These are phyloP conservation scores for Glomeris maerens DNA, from an alignment of 1,140 invertebrate species.

Conservation along the genomic window DNA sequence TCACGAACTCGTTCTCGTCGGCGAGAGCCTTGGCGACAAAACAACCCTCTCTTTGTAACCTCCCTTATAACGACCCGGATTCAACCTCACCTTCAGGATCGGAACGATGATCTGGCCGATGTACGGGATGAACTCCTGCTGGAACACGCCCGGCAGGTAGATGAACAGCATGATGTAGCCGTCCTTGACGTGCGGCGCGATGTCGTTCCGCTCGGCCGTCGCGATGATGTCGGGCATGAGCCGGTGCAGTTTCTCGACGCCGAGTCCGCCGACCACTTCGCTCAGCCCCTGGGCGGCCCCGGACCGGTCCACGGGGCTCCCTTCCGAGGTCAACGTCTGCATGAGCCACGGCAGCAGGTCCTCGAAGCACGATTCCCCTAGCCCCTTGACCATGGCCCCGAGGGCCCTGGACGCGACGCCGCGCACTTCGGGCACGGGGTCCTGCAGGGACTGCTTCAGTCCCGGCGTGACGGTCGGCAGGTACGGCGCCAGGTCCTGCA, in stretches of 20 bases:
- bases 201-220: conserved; percentile 84
- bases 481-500: conserved; percentile 80
- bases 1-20: conserved; percentile 97
- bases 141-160: conserved; percentile 95
- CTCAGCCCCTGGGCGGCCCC: conserved; percentile 85
- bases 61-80: not conserved
- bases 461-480: conserved; percentile 92
- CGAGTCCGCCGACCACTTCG: conserved; percentile 85
- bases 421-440: conserved; percentile 93
- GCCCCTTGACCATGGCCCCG: conserved; percentile 92
- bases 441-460: conserved; percentile 84
- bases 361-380: conserved; percentile 90
- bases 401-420: conserved; percentile 84
- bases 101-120: conserved; percentile 96
- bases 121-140: conserved; percentile 85
- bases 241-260: conserved; percentile 84
- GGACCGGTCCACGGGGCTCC: conserved; percentile 84
- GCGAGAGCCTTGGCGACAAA: conserved; percentile 56
- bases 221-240: conserved; percentile 97
- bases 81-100: conserved; percentile 61
- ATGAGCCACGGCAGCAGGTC: conserved; percentile 95
- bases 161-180: conserved; percentile 99
- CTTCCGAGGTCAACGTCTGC: conserved; percentile 92
- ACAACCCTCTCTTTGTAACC: not conserved
- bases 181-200: conserved; percentile 94